These are phyloP conservation scores for Pomatorhinus ruficollis DNA, from an alignment of 2,113 vertebrate genomes.

Conservation along the genomic window DNA sequence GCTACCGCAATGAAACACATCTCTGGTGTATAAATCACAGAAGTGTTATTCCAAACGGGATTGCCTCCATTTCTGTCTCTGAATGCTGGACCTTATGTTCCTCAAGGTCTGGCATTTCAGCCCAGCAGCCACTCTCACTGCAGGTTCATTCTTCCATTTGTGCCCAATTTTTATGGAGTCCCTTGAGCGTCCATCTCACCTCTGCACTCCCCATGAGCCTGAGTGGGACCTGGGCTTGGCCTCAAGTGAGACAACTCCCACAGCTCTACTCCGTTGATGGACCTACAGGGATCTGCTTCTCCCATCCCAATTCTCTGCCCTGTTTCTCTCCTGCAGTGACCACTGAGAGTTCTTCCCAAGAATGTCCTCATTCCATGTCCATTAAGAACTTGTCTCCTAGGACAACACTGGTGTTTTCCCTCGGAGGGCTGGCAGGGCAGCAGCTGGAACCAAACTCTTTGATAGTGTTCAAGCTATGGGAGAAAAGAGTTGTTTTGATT, in stretches of 20 bases:
- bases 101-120: background rate
- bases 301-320: background rate
- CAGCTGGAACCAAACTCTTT: background rate
- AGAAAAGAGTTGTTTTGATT: background rate
- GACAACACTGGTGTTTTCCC: fast-evolving
- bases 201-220: background rate
- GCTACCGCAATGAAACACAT: background rate
- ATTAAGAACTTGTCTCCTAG: background rate
- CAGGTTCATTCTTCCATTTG: background rate
- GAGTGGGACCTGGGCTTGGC: background rate
- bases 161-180: background rate
- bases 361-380: background rate
- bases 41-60: fast-evolving
- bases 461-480: background rate
- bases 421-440: background rate
- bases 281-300: background rate
- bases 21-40: background rate
- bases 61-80: background rate
- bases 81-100: background rate
- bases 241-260: fast-evolving
- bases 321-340: background rate
- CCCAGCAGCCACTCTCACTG: background rate
- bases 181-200: background rate
- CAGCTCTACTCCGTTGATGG: background rate
- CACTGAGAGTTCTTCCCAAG: background rate